Evolutionary conservation across 2,797 vertebrate species (phyloP).

Genomic region (Eulemur rubriventer): DNA sequence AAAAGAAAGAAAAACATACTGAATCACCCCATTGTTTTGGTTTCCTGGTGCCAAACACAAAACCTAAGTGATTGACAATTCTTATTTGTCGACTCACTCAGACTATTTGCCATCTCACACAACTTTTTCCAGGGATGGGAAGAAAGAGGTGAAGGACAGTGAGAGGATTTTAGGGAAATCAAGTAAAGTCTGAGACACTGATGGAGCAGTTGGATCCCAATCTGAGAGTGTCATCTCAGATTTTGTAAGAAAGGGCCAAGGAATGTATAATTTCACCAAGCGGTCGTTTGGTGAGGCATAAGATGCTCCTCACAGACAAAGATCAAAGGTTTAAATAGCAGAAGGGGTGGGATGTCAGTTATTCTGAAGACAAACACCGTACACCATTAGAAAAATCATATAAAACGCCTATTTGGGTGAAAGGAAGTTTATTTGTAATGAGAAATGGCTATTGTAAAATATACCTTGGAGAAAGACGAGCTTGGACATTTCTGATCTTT

Average conservation of each 20-base stretch:
- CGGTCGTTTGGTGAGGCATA: background rate
- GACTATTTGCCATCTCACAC: background rate
- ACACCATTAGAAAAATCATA: background rate
- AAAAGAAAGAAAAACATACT: background rate
- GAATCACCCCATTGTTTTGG: conserved; percentile 15
- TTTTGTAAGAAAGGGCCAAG: background rate
- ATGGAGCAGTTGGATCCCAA: background rate
- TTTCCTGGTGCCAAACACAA: background rate
- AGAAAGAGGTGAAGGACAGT: background rate
- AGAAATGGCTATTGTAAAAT: background rate
- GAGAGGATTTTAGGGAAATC: background rate
- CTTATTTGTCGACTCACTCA: background rate
- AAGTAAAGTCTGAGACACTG: background rate
- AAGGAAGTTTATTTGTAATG: background rate
- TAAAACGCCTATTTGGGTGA: background rate
- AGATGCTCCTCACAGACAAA: background rate
- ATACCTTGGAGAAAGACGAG: background rate
- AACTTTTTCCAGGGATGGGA: background rate
- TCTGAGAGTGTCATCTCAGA: background rate
- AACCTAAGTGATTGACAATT: background rate
- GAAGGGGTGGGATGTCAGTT: background rate
- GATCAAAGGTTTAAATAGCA: background rate
- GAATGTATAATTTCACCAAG: background rate
- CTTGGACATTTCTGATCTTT: background rate
- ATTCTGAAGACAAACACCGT: background rate